phyloP scores from a whole-genome alignment of 2,113 vertebrate genomes.

The Baryphthengus martii region DNA sequence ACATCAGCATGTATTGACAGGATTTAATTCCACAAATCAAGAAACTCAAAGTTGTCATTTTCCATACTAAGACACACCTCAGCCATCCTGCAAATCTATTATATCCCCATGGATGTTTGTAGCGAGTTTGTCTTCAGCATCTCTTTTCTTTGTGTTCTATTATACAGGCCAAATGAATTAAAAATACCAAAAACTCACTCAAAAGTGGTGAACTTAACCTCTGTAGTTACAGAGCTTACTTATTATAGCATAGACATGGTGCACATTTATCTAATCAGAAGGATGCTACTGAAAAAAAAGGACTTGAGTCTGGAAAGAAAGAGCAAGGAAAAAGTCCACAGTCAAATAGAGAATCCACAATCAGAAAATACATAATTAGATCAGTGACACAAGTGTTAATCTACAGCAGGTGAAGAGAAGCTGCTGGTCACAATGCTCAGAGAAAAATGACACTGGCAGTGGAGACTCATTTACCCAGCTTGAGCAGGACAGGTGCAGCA shows the following conservation, averaged over 20 bases:
- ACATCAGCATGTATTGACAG: accelerated
- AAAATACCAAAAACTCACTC: background rate
- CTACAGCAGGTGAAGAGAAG: background rate
- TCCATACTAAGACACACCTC: background rate
- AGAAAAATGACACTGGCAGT: background rate
- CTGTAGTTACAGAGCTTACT: background rate
- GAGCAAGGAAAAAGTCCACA: background rate
- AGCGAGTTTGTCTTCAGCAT: background rate
- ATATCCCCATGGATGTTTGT: background rate
- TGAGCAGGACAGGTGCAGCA: too few relatives aligned
- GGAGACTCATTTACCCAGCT: background rate
- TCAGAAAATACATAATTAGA: background rate
- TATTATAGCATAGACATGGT: background rate
- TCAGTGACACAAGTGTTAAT: background rate
- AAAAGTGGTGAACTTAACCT: background rate
- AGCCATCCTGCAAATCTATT: background rate
- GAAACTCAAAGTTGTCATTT: background rate
- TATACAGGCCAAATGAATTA: background rate
- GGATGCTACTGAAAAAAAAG: background rate
- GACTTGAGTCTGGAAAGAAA: background rate
- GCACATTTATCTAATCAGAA: background rate
- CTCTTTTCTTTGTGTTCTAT: background rate
- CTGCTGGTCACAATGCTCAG: background rate
- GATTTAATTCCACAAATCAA: background rate
- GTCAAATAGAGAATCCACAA: background rate